Percentiles rank a stretch among this genome's conserved stretches.
Evolutionary conservation across 2,888 invertebrate genomes (phyloP).

Genomic region (Lithophane ornitopus): DNA sequence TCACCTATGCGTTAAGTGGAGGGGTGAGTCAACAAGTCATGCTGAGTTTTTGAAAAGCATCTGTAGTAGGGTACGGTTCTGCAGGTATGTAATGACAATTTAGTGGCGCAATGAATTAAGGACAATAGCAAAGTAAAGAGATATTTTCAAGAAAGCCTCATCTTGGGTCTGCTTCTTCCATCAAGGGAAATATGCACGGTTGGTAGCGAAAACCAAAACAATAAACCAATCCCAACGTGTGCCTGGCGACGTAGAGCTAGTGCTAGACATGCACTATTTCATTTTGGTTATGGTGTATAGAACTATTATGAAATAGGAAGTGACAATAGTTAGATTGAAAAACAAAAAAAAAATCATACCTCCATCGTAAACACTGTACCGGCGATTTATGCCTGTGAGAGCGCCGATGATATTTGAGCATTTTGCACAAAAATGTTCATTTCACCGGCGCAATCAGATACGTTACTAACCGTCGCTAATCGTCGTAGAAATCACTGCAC

Average conservation of each 20-base stretch:
- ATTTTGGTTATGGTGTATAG: background rate
- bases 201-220: background rate
- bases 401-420: conserved; percentile 90
- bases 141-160: background rate
- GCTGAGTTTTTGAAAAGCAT: background rate
- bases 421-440: conserved; percentile 89
- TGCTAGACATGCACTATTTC: background rate
- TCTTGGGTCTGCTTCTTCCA: background rate
- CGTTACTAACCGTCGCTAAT: conserved; percentile 70
- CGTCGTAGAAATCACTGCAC: conserved; percentile 71
- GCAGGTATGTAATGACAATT: background rate
- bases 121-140: background rate
- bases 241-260: background rate
- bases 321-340: conserved; percentile 1
- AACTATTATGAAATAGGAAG: background rate
- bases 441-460: conserved; percentile 79
- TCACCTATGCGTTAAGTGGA: too few species aligned
- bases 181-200: background rate
- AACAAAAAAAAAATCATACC: conserved; percentile 73
- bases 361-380: conserved; percentile 89
- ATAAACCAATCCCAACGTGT: background rate
- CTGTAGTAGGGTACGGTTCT: background rate
- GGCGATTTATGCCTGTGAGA: conserved; percentile 89
- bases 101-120: background rate
- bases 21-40: too few species aligned